Conservation (phyloP, 2,113 vertebrate genomes). For the Callaeas wilsoni region DNA sequence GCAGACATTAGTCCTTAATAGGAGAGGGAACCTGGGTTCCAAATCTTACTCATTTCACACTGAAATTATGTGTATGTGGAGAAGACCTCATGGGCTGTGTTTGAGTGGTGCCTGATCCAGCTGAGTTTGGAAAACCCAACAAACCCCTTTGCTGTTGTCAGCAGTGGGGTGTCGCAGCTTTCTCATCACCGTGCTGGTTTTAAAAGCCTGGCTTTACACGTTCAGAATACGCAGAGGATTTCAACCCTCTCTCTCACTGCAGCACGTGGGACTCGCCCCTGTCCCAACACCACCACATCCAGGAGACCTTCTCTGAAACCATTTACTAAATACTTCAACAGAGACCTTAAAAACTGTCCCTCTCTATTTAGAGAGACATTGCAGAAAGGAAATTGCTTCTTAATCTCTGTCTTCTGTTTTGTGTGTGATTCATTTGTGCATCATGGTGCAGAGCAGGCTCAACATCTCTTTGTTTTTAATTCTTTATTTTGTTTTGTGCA, state of each 20-base stretch:
- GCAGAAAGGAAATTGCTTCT: not conserved
- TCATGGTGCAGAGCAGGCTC: not conserved
- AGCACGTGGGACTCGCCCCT: fast-evolving
- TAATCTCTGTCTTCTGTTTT: not conserved
- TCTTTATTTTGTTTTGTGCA: not conserved
- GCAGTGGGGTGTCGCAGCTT: not conserved
- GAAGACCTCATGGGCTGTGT: not conserved
- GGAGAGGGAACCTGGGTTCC: not conserved
- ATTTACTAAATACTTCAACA: not conserved
- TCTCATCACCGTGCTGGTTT: not conserved
- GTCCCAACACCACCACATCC: not conserved
- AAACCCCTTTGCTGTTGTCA: not conserved
- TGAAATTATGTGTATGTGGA: not conserved
- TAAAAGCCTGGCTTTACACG: not conserved
- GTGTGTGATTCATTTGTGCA: not conserved
- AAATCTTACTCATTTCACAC: not conserved
- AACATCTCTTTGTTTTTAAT: not conserved
- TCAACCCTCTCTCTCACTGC: not conserved
- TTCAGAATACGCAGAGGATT: not conserved
- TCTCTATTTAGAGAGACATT: not conserved
- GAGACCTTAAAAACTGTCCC: not conserved
- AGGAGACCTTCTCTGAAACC: not conserved
- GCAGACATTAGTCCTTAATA: not conserved
- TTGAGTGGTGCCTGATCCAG: not conserved
- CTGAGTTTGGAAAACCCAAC: not conserved